Conservation (phyloP, 2,888 invertebrate species). For the Parelbella ahira region DNA sequence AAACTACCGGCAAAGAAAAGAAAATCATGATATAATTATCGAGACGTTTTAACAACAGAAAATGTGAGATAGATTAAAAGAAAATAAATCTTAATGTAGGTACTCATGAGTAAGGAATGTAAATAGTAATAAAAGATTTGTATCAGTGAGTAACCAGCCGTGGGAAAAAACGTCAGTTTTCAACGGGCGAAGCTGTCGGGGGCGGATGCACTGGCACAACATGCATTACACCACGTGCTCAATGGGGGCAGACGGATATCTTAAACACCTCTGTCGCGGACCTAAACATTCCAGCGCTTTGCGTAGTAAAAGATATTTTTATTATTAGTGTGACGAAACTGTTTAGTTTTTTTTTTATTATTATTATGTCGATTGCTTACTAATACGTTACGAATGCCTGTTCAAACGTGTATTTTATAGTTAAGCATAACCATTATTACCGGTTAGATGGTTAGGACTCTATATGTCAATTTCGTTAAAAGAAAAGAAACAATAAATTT, state of each 20-base stretch:
- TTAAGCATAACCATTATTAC: too few relatives aligned
- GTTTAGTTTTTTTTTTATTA: too few relatives aligned
- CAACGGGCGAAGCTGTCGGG: slow-evolving; percentile 53
- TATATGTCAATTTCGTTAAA: too few relatives aligned
- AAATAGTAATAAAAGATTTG: slow-evolving; percentile 48
- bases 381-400: too few relatives aligned
- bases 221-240: slow-evolving; percentile 50
- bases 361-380: too few relatives aligned
- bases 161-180: slow-evolving; percentile 69
- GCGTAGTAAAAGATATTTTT: too few relatives aligned
- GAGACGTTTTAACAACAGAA: background rate
- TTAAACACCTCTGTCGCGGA: too few relatives aligned
- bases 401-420: too few relatives aligned
- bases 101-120: slow-evolving; percentile 13
- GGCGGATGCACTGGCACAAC: slow-evolving; percentile 59
- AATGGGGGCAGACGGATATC: slow-evolving; percentile 26
- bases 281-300: too few relatives aligned
- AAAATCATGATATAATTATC: slow-evolving; percentile 8
- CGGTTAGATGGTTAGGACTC: too few relatives aligned
- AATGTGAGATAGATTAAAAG: background rate
- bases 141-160: slow-evolving; percentile 58
- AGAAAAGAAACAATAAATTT: slow-evolving; percentile 27
- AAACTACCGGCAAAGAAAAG: slow-evolving; percentile 11
- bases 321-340: too few relatives aligned
- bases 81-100: slow-evolving; percentile 4